Evolutionary conservation across 2,113 vertebrate species (phyloP), one percentile per base, ranked within the genome.

Genomic region (Chinchilla lanigera): DNA sequence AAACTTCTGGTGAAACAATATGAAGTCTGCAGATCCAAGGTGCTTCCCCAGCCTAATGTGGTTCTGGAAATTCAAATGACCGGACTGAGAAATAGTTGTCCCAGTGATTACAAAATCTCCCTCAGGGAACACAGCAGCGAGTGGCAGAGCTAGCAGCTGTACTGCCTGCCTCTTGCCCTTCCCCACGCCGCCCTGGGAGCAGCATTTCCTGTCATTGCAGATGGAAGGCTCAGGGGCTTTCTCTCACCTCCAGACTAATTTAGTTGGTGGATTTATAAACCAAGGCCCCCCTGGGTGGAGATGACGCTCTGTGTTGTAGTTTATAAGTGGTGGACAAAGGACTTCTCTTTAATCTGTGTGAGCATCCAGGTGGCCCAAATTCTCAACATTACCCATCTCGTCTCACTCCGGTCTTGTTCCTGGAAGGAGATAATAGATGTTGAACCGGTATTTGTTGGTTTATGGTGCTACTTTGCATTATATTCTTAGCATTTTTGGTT

Each of bases 1-100:
- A 71, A 69, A 82, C 82, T 90, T 88, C 47, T 94, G 80, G 69
- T 94, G 58, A 88, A 82, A 96, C 54, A 87, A 24, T 50, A 69
- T 69, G 9, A 54, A 58, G 35, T 84, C 87, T 94, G 56, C 44
- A 87, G 50, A 84, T 58, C 52, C 61, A 33, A 75, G 75, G 80
- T 85, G 52, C 86, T 94, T 97, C 81, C 90, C 81, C 82, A 80
- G 58, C 41, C 52, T 67, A 38, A 75, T 84, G 84, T 86, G 52
- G 14, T 89, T 94, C 84, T 84, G 75, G 80, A 97, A 96, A 96
- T 89, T 67, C 93, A 90, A 90, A 84, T 28, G 22, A 58, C 67
- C 75, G 28, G 22, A 78, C 77, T 69, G 58, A 95, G 80, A 44
- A 91, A 91, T 94, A 50, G 47, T 86, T 56, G 86, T 65, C 65